phyloP scores from a whole-genome alignment of 2,113 vertebrate genomes.

The Brachionichthys hirsutus region DNA sequence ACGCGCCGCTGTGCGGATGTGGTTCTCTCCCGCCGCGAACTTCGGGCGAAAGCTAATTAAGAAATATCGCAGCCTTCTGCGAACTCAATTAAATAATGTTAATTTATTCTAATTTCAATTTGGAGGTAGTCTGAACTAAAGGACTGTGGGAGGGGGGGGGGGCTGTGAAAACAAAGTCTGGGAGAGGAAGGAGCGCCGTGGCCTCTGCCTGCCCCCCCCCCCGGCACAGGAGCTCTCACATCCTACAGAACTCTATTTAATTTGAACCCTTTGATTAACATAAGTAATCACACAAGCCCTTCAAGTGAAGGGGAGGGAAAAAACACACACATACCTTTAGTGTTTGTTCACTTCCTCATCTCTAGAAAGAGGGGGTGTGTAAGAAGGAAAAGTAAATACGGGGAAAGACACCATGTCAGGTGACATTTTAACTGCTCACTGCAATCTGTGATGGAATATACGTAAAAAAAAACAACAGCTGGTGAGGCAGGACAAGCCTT shows the following conservation, averaged over 20 bases:
- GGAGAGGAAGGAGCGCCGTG: constrained; percentile 58
- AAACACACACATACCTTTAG: constrained; percentile 29
- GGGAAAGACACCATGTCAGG: not conserved
- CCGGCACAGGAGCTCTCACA: constrained; percentile 52
- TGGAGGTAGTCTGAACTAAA: constrained; percentile 64
- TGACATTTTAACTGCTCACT: not conserved
- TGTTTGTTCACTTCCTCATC: constrained; percentile 43
- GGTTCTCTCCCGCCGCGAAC: constrained; percentile 64
- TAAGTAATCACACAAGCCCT: constrained; percentile 60
- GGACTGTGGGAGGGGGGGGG: constrained; percentile 24
- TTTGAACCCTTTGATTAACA: constrained; percentile 73
- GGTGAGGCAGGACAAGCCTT: not conserved
- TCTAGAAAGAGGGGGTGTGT: constrained; percentile 13
- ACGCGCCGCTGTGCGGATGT: constrained; percentile 37
- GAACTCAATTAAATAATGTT: constrained; percentile 83
- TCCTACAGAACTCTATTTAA: constrained; percentile 68
- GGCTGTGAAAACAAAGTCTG: constrained; percentile 64
- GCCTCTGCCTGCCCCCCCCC: constrained; percentile 55
- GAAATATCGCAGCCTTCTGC: constrained; percentile 75
- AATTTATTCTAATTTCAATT: constrained; percentile 82
- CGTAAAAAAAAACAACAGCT: no score
- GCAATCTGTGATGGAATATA: not conserved
- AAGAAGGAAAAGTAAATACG: not conserved
- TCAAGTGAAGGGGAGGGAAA: constrained; percentile 49
- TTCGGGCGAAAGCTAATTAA: constrained; percentile 77